phyloP scores from a whole-genome alignment of 1,140 invertebrate species.

The Temnothorax curvispinosus region DNA sequence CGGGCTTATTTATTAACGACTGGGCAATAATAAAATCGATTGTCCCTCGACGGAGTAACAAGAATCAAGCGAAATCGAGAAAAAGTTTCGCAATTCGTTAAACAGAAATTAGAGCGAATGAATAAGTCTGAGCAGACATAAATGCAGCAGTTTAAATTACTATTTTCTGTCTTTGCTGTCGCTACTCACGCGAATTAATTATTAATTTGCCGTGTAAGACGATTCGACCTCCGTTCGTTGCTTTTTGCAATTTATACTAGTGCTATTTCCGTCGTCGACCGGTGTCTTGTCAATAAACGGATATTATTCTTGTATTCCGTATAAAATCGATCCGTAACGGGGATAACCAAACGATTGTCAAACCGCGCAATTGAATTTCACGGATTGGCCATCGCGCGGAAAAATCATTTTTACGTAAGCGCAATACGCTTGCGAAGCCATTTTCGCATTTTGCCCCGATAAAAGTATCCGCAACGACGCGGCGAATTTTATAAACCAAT shows the following conservation, averaged over 20 bases:
- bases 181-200: constrained; percentile 30
- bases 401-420: constrained; percentile 9
- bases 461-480: neutral
- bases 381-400: neutral
- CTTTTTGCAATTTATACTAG: neutral
- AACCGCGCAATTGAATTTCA: neutral
- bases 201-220: constrained; percentile 20
- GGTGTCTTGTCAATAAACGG: constrained; percentile 37
- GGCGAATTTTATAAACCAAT: constrained; percentile 32
- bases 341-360: neutral
- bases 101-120: constrained; percentile 3
- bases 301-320: constrained; percentile 19
- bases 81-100: constrained; percentile 22
- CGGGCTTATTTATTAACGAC: neutral
- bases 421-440: neutral
- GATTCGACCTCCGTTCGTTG: neutral
- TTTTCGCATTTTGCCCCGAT: neutral
- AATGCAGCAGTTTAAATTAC: neutral
- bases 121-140: neutral
- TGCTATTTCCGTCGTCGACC: constrained; percentile 27
- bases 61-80: neutral
- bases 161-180: constrained; percentile 4
- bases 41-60: neutral
- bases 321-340: constrained; percentile 22
- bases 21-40: constrained; percentile 2